These are phyloP conservation scores for Cyrtonyx montezumae DNA, from an alignment of 2,113 vertebrate genomes.

Conservation along the genomic window DNA sequence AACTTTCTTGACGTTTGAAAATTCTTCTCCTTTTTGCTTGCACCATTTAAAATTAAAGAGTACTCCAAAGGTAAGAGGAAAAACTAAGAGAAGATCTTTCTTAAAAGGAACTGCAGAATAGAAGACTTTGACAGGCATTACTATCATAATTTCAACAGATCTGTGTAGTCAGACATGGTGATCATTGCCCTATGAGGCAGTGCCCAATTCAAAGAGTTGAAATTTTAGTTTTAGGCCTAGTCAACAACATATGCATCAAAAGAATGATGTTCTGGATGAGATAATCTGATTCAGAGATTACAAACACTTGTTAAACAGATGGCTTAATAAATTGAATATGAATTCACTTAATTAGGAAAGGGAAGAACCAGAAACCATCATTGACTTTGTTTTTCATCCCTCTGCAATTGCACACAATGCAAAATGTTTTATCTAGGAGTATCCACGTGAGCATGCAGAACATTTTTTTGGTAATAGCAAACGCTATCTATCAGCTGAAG, in stretches of 20 bases:
- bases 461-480: not conserved
- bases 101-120: not conserved
- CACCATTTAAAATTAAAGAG: not conserved
- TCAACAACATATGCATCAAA: not conserved
- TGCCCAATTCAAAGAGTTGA: not conserved
- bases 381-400: not conserved
- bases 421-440: not conserved
- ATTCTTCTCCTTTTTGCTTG: not conserved
- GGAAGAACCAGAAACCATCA: not conserved
- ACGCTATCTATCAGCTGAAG: not conserved
- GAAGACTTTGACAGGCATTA: not conserved
- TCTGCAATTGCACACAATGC: not conserved
- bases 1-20: not conserved
- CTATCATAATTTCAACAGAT: not conserved
- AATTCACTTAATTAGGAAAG: not conserved
- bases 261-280: not conserved
- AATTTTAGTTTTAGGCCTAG: not conserved
- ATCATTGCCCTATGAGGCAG: not conserved
- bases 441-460: not conserved
- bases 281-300: not conserved
- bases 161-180: not conserved
- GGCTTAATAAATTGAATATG: not conserved
- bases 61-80: not conserved
- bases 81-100: not conserved
- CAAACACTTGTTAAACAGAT: not conserved